phyloP scores from a whole-genome alignment of 2,888 invertebrate genomes.

The Ectemnius lituratus region DNA sequence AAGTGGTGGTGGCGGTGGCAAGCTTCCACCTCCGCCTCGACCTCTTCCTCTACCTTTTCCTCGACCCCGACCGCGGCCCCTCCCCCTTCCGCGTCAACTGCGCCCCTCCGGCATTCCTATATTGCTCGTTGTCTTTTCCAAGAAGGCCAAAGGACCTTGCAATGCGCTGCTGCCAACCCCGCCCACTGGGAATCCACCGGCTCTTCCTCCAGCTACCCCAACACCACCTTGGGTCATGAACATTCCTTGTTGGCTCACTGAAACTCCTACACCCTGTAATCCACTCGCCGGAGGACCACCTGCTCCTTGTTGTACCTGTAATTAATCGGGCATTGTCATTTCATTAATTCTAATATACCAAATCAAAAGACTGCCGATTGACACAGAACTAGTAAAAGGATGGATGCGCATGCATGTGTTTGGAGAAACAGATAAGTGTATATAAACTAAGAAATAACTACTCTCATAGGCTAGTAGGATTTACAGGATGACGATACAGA shows the following conservation, averaged over 20 bases:
- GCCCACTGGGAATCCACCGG: constrained; percentile 82
- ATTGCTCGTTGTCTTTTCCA: constrained; percentile 94
- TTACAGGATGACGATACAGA: constrained; percentile 46
- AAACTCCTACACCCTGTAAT: constrained; percentile 71
- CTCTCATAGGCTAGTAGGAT: constrained; percentile 52
- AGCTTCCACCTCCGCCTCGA: constrained; percentile 81
- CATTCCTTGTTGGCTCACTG: constrained; percentile 72
- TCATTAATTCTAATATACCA: not conserved
- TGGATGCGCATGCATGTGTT: constrained; percentile 79
- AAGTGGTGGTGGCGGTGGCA: constrained; percentile 70
- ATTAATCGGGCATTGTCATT: constrained; percentile 39
- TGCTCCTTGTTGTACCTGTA: constrained; percentile 73
- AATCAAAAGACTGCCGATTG: not conserved
- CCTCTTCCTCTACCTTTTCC: constrained; percentile 89
- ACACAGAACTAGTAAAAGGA: constrained; percentile 34
- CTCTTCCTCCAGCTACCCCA: constrained; percentile 76
- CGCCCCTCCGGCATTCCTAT: constrained; percentile 92
- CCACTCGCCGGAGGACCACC: constrained; percentile 68
- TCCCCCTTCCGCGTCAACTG: constrained; percentile 93
- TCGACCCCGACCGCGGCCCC: constrained; percentile 87
- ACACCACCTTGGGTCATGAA: constrained; percentile 72
- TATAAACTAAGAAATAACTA: constrained; percentile 30
- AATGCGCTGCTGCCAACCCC: constrained; percentile 80
- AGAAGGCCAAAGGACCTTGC: constrained; percentile 91
- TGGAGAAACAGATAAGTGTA: constrained; percentile 27